A percentile compares a stretch with the other conserved stretches of the same genome.
Evolutionary conservation across 2,888 invertebrate genomes (phyloP).

Genomic region (Mellilla xanthometata): DNA sequence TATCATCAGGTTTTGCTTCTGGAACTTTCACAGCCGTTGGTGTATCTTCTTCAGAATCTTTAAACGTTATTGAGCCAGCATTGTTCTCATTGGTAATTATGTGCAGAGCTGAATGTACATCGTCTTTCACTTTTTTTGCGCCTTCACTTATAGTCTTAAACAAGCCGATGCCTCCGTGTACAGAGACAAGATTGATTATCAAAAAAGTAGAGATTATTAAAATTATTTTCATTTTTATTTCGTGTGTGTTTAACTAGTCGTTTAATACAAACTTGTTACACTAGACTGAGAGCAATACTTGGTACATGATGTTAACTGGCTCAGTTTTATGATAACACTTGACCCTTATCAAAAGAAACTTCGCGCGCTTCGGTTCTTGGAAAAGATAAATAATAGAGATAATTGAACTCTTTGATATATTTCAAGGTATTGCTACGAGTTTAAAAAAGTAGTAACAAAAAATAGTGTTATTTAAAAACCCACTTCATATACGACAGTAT

Average conservation of each 20-base stretch:
- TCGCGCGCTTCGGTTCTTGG: slow-evolving; percentile 28
- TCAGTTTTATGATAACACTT: slow-evolving; percentile 40
- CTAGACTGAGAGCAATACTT: slow-evolving; percentile 2
- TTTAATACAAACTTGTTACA: slow-evolving; percentile 32
- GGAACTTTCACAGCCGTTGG: slow-evolving; percentile 1
- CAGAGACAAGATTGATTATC: slow-evolving; percentile 13
- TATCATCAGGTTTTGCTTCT: not conserved
- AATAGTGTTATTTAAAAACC: no score
- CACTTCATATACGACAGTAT: no score
- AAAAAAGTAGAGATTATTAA: no score
- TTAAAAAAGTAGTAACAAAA: no score
- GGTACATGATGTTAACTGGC: not conserved
- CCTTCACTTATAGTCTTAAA: slow-evolving; percentile 41
- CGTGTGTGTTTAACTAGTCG: slow-evolving; percentile 27
- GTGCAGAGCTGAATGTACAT: slow-evolving; percentile 37
- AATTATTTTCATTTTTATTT: no score
- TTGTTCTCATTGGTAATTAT: not conserved
- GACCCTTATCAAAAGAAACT: slow-evolving; percentile 10
- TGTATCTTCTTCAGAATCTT: slow-evolving; percentile 24
- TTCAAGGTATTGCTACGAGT: not conserved
- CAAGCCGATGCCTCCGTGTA: slow-evolving; percentile 43
- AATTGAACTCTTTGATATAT: not conserved
- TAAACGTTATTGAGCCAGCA: slow-evolving; percentile 24
- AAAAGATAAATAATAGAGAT: slow-evolving; percentile 34
- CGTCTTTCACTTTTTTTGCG: slow-evolving; percentile 38